phyloP scores from a whole-genome alignment of 1,140 invertebrate genomes.

The Dufourea novaeangliae region DNA sequence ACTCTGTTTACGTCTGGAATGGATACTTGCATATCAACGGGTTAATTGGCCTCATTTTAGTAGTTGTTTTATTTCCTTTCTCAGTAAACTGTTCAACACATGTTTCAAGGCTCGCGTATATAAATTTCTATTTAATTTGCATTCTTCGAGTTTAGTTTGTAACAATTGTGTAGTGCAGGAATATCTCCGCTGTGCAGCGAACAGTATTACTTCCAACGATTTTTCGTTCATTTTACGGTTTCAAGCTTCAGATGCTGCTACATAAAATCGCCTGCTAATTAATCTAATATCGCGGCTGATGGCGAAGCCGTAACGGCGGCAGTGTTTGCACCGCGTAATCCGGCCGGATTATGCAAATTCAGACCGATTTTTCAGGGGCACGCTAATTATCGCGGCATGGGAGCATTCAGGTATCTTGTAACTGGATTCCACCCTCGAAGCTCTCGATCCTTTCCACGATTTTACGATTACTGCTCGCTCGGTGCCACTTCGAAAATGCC shows the following conservation, averaged over 20 bases:
- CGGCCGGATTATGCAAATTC: neutral
- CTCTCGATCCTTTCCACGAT: constrained; percentile 1
- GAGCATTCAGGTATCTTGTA: constrained; percentile 3
- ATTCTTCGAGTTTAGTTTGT: too few species aligned
- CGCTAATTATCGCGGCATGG: constrained; percentile 2
- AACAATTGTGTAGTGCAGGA: too few species aligned
- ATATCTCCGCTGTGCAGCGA: neutral
- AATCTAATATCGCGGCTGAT: constrained; percentile 1
- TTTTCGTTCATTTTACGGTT: neutral
- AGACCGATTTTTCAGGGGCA: neutral
- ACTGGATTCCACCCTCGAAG: constrained; percentile 1
- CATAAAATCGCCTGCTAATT: neutral
- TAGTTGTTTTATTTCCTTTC: too few species aligned
- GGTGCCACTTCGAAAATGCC: neutral
- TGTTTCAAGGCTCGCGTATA: too few species aligned
- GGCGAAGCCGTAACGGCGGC: neutral
- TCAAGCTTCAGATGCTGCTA: neutral
- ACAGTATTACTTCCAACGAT: neutral
- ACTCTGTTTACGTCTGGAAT: too few species aligned
- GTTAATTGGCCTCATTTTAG: too few species aligned
- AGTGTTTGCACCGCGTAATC: constrained; percentile 6
- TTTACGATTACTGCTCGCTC: neutral
- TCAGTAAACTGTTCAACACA: too few species aligned
- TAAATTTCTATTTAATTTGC: too few species aligned
- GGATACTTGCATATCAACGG: too few species aligned